These are phyloP conservation scores for Delia radicum DNA, from an alignment of 1,140 invertebrate genomes.

Conservation along the genomic window DNA sequence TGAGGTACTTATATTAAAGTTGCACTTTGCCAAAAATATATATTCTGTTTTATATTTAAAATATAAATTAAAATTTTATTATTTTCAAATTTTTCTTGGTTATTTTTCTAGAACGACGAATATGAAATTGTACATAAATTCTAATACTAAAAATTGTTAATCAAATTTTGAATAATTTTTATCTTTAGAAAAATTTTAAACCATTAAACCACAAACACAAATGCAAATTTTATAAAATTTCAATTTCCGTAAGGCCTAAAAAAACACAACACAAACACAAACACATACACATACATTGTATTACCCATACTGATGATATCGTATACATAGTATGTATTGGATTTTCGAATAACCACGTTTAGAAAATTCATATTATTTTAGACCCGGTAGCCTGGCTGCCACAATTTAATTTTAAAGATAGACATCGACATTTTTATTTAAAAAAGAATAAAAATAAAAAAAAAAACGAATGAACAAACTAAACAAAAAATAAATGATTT, in stretches of 20 bases:
- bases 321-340: background rate
- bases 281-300: background rate
- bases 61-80: too few species aligned
- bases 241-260: slow-evolving; percentile 11
- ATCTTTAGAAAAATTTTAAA: background rate
- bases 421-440: background rate
- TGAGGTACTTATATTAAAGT: too few species aligned
- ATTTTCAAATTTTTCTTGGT: background rate
- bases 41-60: too few species aligned
- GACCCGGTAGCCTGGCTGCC: slow-evolving; percentile 6
- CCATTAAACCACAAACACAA: background rate
- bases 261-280: background rate
- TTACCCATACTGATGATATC: background rate
- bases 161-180: slow-evolving; percentile 15
- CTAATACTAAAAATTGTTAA: slow-evolving; percentile 15
- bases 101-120: background rate
- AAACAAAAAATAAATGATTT: background rate
- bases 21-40: too few species aligned
- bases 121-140: background rate
- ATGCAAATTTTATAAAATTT: slow-evolving; percentile 21
- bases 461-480: background rate
- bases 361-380: background rate
- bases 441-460: background rate
- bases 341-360: slow-evolving; percentile 18
- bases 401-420: slow-evolving; percentile 18